Conservation (phyloP, 2,888 invertebrate genomes). For the Heliconius erato region DNA sequence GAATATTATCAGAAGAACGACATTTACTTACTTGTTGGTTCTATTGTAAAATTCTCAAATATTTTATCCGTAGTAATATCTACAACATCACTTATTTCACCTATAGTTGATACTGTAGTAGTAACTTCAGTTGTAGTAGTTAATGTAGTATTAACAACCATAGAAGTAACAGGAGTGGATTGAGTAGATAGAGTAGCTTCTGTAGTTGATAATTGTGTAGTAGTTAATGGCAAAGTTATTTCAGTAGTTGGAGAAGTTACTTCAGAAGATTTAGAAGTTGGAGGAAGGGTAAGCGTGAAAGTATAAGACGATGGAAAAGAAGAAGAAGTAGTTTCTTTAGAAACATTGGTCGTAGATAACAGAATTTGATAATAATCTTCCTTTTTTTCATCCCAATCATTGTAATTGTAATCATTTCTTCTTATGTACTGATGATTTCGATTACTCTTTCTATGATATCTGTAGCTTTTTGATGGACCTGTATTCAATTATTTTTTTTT, state of each 20-base stretch:
- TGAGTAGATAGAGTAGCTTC: background rate
- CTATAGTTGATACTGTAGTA: background rate
- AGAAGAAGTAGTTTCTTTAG: background rate
- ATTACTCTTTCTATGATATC: background rate
- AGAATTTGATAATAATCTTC: constrained; percentile 37
- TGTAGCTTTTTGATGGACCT: constrained; percentile 21
- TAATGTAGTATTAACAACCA: background rate
- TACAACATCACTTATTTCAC: background rate
- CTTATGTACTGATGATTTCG: constrained; percentile 10
- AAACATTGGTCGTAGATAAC: background rate
- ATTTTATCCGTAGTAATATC: constrained; percentile 20
- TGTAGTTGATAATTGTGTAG: background rate
- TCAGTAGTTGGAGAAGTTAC: background rate
- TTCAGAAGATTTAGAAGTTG: background rate
- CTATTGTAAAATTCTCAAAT: constrained; percentile 7
- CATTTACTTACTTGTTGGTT: background rate
- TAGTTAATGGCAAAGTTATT: background rate
- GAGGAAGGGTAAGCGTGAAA: background rate
- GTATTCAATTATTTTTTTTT: constrained; percentile 15
- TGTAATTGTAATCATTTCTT: constrained; percentile 44
- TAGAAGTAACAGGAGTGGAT: background rate
- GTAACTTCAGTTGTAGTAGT: background rate
- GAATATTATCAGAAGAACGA: background rate
- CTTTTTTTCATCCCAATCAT: constrained; percentile 50
- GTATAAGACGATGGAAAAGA: background rate